These are phyloP conservation scores for Lathamus discolor DNA, from an alignment of 2,113 vertebrate genomes.

Conservation along the genomic window DNA sequence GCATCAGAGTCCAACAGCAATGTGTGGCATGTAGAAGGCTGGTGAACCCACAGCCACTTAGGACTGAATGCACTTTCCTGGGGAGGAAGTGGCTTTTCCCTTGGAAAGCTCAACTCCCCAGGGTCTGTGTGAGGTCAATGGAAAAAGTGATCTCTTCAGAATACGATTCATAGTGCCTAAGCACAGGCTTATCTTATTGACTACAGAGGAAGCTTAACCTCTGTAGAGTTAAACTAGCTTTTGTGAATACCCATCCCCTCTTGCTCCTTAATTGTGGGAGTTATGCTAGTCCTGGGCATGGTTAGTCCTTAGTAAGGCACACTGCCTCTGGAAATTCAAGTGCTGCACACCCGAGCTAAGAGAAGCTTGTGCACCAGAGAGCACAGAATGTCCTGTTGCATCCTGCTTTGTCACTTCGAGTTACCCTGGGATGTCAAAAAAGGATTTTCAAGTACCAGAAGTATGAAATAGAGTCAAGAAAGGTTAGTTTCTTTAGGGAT, in stretches of 20 bases:
- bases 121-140: constrained; percentile 49
- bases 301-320: not conserved
- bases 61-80: constrained; percentile 33
- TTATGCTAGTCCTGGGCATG: not conserved
- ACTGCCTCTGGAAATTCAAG: not conserved
- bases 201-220: not conserved
- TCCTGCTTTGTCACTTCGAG: not conserved
- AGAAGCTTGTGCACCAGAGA: not conserved
- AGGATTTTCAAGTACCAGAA: not conserved
- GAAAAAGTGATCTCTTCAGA: constrained; percentile 59
- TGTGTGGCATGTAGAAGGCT: not conserved
- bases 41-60: not conserved
- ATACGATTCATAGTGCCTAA: constrained; percentile 19
- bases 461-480: not conserved
- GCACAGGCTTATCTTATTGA: constrained; percentile 1
- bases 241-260: not conserved
- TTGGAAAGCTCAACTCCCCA: constrained; percentile 49
- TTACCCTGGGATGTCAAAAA: not conserved
- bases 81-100: constrained; percentile 62
- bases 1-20: not conserved
- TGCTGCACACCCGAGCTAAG: not conserved
- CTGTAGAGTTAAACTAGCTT: not conserved
- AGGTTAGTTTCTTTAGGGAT: not conserved
- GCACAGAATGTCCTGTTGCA: not conserved
- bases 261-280: not conserved